Base-by-base conservation (phyloP, 2,888 invertebrate species). In the Acrobasis consociella region DNA sequence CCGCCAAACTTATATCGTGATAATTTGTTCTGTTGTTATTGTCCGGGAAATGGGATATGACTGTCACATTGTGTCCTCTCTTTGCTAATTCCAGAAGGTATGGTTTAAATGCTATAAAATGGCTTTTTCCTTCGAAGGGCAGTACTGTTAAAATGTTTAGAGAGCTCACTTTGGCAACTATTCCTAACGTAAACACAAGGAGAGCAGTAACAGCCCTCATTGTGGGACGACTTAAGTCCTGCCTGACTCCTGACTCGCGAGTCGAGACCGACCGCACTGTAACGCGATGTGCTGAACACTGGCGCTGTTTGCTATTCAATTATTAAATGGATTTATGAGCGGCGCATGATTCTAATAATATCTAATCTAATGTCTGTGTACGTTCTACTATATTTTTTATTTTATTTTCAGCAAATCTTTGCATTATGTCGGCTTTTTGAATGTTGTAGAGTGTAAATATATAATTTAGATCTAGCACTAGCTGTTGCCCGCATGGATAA, bases 51-150 rank as follows among this genome's bases (percentile, higher is more conserved):
- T 94, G 93, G 0, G 95, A 94, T 50, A 96, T 87, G 1, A 95
- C 94, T 0, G 95, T 95, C 0, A 96, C 74, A 62, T 94, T 91
- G 74, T 96, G 95, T 0, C 95, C 96, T 55, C 93, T 91, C 37
- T 77, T 81, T 0, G 93, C 94, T 58, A 96, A 77, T 67, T 93
- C 94, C 11, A 86, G 87, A 10, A 96, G 73, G 42, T 95, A 85
- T 0, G 94, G 93, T 67, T 93, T 85, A 72, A 94, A 95, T 2
- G 95, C 94, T 59, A 94, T 92, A 67, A 95, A 95, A 75, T 96
- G 96, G 65, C 96, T 96, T 71, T 93, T 94, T 0, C 95, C 95
- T 37, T 93, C 86, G 71, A 95, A 94, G 0, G 94, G 94, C 69
- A 95, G 95, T 46, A 95, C 74, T 49, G 93, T 95, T 58, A 96